Evolutionary conservation across 2,113 vertebrate species (phyloP).

Genomic region (Grantiella picta): DNA sequence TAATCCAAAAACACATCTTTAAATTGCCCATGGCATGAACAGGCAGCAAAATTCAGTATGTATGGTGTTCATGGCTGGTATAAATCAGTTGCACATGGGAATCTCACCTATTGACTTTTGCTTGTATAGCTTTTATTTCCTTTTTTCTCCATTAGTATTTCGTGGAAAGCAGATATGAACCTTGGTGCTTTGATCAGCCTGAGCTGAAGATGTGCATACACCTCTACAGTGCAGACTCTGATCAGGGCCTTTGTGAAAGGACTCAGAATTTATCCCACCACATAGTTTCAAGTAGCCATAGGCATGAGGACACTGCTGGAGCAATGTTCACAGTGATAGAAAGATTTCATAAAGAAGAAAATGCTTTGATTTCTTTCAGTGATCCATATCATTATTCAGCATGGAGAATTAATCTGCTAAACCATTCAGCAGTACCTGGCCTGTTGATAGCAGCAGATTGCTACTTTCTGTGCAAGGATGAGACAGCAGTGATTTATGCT

Average conservation of each 20-base stretch:
- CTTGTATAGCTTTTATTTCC: not conserved
- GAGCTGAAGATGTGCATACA: not conserved
- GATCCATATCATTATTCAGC: not conserved
- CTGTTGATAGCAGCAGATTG: not conserved
- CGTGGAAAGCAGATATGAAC: not conserved
- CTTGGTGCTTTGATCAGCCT: not conserved
- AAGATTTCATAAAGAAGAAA: not conserved
- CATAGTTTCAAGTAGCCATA: not conserved
- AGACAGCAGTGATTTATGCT: not conserved
- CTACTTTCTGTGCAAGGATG: not conserved
- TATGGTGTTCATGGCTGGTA: not conserved
- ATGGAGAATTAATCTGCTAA: not conserved
- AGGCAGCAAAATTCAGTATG: not conserved
- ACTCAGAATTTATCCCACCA: not conserved
- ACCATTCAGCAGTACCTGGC: not conserved
- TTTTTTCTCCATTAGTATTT: not conserved
- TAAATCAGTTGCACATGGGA: not conserved
- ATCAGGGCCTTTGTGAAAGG: not conserved
- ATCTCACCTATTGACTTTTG: not conserved
- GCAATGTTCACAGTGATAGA: not conserved
- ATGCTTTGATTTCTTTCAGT: not conserved
- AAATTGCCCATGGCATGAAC: not conserved
- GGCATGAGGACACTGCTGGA: not conserved
- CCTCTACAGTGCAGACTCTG: not conserved
- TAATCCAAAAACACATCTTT: not conserved